These are phyloP conservation scores for Mola mola DNA, from an alignment of 2,113 vertebrate species.

Conservation along the genomic window DNA sequence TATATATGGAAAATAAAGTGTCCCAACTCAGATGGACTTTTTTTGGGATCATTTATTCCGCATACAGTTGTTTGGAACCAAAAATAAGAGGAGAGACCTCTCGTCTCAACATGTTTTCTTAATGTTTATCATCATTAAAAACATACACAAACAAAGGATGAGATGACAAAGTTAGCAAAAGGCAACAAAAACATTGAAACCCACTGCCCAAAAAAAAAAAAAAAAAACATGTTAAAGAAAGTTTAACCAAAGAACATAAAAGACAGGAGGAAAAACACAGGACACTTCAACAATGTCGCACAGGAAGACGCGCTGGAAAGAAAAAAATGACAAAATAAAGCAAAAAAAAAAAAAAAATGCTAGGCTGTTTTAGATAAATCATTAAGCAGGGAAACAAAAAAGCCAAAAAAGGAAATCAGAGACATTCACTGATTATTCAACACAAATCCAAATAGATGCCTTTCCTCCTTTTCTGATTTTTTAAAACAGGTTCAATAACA, in stretches of 20 bases:
- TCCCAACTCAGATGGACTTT: slow-evolving; percentile 18
- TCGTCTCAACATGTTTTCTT: slow-evolving; percentile 49
- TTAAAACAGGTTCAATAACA: slow-evolving; percentile 46
- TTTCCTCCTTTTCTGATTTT: slow-evolving; percentile 30
- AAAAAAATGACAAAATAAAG: neutral
- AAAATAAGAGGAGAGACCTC: slow-evolving; percentile 55
- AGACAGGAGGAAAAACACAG: slow-evolving; percentile 50
- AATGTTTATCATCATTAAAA: slow-evolving; percentile 69
- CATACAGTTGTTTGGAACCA: slow-evolving; percentile 76
- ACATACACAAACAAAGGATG: slow-evolving; percentile 65
- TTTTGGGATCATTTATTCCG: slow-evolving; percentile 80
- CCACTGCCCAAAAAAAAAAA: slow-evolving; percentile 37
- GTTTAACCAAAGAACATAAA: slow-evolving; percentile 44
- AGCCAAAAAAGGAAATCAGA: slow-evolving; percentile 17
- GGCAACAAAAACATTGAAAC: slow-evolving; percentile 27
- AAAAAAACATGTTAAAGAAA: slow-evolving; percentile 54
- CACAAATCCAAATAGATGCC: slow-evolving; percentile 63
- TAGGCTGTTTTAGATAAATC: too few species aligned
- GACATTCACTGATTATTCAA: slow-evolving; percentile 74
- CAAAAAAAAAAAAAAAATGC: slow-evolving; percentile 5
- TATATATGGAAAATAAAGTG: neutral
- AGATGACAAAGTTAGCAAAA: slow-evolving; percentile 72
- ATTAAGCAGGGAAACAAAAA: too few species aligned
- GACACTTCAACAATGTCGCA: slow-evolving; percentile 24
- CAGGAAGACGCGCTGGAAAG: neutral